A percentile compares a stretch with the other conserved stretches of the same genome.
phyloP scores from a whole-genome alignment of 2,113 vertebrate species.

The Cisticola juncidis region DNA sequence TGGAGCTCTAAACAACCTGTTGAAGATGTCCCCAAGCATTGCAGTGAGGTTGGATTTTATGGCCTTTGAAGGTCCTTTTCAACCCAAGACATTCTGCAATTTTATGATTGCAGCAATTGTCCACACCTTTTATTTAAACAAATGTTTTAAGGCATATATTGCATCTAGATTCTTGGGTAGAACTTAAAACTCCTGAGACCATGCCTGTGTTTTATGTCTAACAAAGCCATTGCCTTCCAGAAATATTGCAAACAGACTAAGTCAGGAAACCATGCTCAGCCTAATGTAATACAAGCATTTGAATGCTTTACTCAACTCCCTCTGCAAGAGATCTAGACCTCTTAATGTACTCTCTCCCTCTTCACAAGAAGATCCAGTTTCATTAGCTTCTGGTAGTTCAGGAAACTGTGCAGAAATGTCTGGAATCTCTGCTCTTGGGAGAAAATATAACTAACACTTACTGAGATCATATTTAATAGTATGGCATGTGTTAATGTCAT shows the following conservation, averaged over 20 bases:
- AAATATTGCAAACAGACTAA: background rate
- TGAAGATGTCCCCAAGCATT: background rate
- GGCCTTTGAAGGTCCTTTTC: background rate
- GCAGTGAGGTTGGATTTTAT: background rate
- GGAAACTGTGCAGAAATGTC: background rate
- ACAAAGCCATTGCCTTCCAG: background rate
- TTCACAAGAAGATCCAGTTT: background rate
- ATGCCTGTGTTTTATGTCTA: background rate
- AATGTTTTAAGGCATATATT: background rate
- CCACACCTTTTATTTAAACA: background rate
- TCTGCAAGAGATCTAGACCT: background rate
- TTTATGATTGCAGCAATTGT: background rate
- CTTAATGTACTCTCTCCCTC: background rate
- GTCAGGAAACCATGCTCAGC: background rate
- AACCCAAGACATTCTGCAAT: background rate
- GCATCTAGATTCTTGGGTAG: background rate
- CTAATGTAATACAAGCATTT: background rate
- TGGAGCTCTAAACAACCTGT: background rate
- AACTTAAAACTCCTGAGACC: background rate
- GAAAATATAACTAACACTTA: background rate
- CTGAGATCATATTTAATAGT: accelerated
- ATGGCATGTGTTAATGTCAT: accelerated
- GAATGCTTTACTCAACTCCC: background rate
- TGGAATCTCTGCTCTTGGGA: background rate
- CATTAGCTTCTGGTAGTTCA: background rate